phyloP scores from a whole-genome alignment of 2,888 invertebrate species.

The Phortica magna region DNA sequence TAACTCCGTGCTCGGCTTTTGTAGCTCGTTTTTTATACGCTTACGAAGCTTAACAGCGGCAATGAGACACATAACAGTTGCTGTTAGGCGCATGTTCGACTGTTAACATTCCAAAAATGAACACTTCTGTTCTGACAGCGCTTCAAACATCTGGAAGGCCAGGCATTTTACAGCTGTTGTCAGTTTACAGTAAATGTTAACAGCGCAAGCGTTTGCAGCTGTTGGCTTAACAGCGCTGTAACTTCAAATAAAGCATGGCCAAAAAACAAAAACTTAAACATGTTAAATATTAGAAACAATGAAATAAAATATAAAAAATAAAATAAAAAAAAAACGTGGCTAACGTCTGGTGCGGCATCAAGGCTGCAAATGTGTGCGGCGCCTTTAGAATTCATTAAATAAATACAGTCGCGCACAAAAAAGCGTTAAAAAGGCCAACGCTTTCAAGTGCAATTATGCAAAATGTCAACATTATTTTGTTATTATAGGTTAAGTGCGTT shows the following conservation, averaged over 20 bases:
- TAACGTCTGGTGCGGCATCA: not conserved
- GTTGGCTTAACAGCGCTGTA: not conserved
- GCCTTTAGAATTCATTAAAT: not conserved
- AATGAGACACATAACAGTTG: not conserved
- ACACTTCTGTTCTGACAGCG: not conserved
- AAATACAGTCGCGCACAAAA: not conserved
- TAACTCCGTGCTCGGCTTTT: constrained; percentile 1
- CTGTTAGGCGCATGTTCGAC: not conserved
- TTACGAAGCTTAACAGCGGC: not conserved
- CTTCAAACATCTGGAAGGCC: constrained; percentile 2
- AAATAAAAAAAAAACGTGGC: constrained; percentile 62
- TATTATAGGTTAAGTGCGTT: constrained; percentile 64
- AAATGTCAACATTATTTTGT: constrained; percentile 67
- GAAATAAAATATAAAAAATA: constrained; percentile 62
- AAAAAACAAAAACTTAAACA: not conserved
- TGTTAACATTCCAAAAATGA: constrained; percentile 18
- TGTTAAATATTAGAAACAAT: not conserved
- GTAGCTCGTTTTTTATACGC: not conserved
- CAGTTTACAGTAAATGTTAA: constrained; percentile 3
- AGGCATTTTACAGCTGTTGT: constrained; percentile 28
- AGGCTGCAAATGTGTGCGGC: not conserved
- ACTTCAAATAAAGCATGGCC: too few relatives aligned
- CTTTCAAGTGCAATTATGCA: constrained; percentile 70
- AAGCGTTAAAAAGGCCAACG: constrained; percentile 35
- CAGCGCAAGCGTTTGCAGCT: not conserved